Evolutionary conservation across 2,888 invertebrate genomes (phyloP), one percentile per base, ranked within the genome.

Genomic region (Dicyrtomina minuta): DNA sequence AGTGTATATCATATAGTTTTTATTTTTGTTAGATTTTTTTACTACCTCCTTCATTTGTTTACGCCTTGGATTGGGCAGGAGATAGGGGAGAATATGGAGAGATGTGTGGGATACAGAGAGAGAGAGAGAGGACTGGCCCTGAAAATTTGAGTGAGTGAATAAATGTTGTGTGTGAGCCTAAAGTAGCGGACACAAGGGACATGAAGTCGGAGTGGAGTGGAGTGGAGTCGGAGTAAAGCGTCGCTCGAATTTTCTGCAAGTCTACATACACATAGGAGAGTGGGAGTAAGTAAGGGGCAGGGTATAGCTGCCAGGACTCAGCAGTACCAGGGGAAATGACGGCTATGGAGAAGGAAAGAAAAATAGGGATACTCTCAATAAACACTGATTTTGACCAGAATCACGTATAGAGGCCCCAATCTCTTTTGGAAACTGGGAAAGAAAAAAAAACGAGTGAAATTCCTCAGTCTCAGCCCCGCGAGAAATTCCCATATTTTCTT

Each of bases 401-500:
- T 74, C 74, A 74, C 74, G 74, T 73, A 71, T 69, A 67, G 53
- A 66, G 53, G 22, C 44, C 61, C 68, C 71, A 66, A 69, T 73
- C 62, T 70, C 64, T 60, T 55, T 55, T 53, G 39, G 70, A 61
- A 62, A 72, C 61, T 61, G 61, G 66, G 44, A 22, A 43, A 39
- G 61, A 59, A n/a, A n/a, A n/a, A n/a, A n/a, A n/a, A n/a, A n/a
- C n/a, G n/a, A 43, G 61, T 64, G 49, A 58, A 65, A 64, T 70
- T 70, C 65, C 56, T 43, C 20, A 53, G 55, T 58, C 56, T 43
- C 20, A 53, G 55, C 64, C 68, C 68, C 69, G 55, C 61, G 70
- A 71, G 71, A 72, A 72, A 74, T 74, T 68, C 74, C 73, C 74
- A 74, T 74, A 74, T 74, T 74, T 74, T 68, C 74, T 74, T 74